Base-by-base conservation (phyloP, 2,888 invertebrate species). In the Caenorhabditis becei region DNA sequence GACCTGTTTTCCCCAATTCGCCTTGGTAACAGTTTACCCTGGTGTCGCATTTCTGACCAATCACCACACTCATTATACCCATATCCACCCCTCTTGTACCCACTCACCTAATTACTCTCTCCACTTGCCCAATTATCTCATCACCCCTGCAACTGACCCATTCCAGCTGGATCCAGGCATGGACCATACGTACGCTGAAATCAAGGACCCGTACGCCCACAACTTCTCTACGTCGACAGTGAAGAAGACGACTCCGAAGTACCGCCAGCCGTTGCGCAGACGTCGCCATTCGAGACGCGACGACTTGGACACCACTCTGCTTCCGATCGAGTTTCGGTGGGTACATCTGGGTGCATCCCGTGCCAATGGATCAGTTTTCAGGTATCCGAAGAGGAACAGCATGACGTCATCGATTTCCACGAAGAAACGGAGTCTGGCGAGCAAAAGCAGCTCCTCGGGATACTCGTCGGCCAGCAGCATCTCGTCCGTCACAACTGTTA, bases 251-350 rank as follows among this genome's bases (percentile, higher is more conserved):
- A 56, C 67, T 18, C 62, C 67, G 18, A 56, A 44, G 26, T 28
- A 44, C 18, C 53, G 70, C 24, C 47, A 63, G 32, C 11, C 58
- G 53, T 26, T 11, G 4, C 58, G 41, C 20, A 65, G 23, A 32
- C 58, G 16, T 51, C 59, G 66, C 14, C 35, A 77, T 62, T 37
- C 32, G 54, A 61, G 35, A 54, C 47, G 32, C 4, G 62, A 70
- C 26, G 37, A 56, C 8, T 51, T 77, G 35, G 65, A 65, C 62
- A 70, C 51, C 56, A 41, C 10, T 5, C 44, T 63, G n/a, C 70
- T 77, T 58, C 77, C 77, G 20, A 70, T 77, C 65, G 77, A 77
- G 62, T 77, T 49, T 65, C 70, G 77, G 77, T 77, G 32, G 62
- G 8, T 24, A 16, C 62, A 47, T 37, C 35, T 20, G 7, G 5